These are phyloP conservation scores for Tiliacea aurago DNA, from an alignment of 2,888 invertebrate genomes.

Conservation along the genomic window DNA sequence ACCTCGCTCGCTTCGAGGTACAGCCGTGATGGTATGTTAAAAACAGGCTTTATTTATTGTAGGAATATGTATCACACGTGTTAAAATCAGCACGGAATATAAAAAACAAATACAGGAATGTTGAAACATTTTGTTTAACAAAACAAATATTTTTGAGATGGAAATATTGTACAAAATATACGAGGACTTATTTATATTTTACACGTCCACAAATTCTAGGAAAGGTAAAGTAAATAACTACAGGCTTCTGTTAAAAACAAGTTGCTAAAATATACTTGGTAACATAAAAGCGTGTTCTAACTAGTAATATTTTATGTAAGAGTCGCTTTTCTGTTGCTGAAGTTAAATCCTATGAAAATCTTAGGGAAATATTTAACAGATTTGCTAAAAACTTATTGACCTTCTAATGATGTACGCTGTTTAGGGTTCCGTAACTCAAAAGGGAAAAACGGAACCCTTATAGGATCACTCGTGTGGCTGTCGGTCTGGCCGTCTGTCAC, in stretches of 20 bases:
- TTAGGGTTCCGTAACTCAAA: no score
- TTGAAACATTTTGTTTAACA: background rate
- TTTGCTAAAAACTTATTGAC: no score
- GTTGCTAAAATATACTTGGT: background rate
- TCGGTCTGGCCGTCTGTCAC: no score
- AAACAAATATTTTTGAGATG: background rate
- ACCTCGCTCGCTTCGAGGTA: background rate
- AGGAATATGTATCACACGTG: background rate
- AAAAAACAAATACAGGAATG: background rate
- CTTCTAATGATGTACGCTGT: no score
- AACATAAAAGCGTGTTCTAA: background rate
- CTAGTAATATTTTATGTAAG: background rate
- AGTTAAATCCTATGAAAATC: background rate
- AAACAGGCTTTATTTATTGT: background rate
- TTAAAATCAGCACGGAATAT: background rate
- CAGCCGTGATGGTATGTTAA: background rate
- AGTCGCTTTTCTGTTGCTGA: background rate
- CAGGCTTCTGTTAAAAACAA: background rate
- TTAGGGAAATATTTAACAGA: no score
- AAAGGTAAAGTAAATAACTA: slow-evolving; percentile 5
- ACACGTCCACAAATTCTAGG: slow-evolving; percentile 1
- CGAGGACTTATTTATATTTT: background rate
- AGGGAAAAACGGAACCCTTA: no score
- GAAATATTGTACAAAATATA: slow-evolving; percentile 4
- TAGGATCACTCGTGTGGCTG: no score